Conservation (phyloP, 1,140 invertebrate genomes). For the Aphis craccivora region DNA sequence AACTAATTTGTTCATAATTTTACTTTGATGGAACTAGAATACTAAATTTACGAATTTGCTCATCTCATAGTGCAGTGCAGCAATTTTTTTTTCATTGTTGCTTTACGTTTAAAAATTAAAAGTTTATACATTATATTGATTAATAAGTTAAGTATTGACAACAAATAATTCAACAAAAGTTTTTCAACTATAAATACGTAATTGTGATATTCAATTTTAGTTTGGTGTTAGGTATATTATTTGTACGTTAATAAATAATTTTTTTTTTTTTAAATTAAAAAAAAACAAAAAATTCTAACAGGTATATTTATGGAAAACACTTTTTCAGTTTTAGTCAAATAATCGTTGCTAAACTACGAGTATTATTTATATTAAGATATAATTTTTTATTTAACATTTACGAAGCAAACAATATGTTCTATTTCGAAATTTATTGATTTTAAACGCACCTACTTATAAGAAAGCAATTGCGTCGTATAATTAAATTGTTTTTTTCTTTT, state of each 20-base stretch:
- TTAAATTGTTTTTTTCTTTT: neutral
- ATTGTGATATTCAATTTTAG: neutral
- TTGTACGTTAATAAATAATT: no score
- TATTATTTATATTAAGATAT: neutral
- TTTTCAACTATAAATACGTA: neutral
- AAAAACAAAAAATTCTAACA: neutral
- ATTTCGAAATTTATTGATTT: neutral
- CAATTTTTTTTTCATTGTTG: neutral
- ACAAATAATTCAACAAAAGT: neutral
- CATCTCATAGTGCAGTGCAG: neutral
- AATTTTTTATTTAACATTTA: neutral
- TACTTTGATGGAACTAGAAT: no score
- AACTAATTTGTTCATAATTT: no score
- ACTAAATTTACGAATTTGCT: neutral
- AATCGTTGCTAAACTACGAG: neutral
- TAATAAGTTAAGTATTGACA: neutral
- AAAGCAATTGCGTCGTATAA: neutral
- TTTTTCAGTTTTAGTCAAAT: neutral
- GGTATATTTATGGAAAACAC: neutral
- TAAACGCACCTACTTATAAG: neutral
- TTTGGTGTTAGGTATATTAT: neutral
- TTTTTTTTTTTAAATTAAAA: no score
- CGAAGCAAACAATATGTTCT: neutral
- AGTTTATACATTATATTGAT: neutral
- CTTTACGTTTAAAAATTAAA: neutral